Evolutionary conservation across 1,140 invertebrate species (phyloP).

Genomic region (Drosophila pseudoobscura): DNA sequence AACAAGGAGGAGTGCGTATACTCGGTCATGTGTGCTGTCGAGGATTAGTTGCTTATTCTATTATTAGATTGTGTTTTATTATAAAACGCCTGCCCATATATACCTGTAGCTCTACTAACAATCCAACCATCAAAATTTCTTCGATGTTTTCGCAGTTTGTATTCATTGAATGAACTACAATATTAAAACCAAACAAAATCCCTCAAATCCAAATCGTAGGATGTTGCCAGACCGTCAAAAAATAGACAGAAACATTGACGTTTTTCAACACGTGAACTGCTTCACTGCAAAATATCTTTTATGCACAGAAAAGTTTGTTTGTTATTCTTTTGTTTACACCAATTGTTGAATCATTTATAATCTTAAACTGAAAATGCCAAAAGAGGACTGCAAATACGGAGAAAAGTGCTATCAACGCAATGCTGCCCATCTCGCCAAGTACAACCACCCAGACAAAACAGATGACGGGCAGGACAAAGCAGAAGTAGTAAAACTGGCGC

Average conservation of each 20-base stretch:
- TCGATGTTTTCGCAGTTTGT: slow-evolving; percentile 56
- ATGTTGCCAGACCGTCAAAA: too few relatives aligned
- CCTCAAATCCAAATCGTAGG: background rate
- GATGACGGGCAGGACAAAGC: slow-evolving; percentile 12
- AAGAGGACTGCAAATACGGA: slow-evolving; percentile 89
- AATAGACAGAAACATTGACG: background rate
- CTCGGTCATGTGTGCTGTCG: slow-evolving; percentile 76
- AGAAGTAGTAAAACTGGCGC: slow-evolving; percentile 59
- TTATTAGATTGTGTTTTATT: slow-evolving; percentile 55
- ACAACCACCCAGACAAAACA: slow-evolving; percentile 87
- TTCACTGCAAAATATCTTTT: background rate
- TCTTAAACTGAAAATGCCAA: slow-evolving; percentile 58
- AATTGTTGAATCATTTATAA: slow-evolving; percentile 19
- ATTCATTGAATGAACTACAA: slow-evolving; percentile 80
- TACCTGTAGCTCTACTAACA: slow-evolving; percentile 62
- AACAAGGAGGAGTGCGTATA: slow-evolving; percentile 89
- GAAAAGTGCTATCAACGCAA: slow-evolving; percentile 93
- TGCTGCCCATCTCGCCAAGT: slow-evolving; percentile 89
- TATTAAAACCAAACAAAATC: slow-evolving; percentile 44
- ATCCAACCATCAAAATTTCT: slow-evolving; percentile 52
- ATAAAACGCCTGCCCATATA: slow-evolving; percentile 48
- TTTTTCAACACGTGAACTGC: slow-evolving; percentile 1
- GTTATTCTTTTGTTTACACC: slow-evolving; percentile 16
- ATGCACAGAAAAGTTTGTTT: too few relatives aligned
- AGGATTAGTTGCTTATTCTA: slow-evolving; percentile 48